Evolutionary conservation across 37 sponge, comb jelly and placozoan genomes (phyloP), one percentile per base, ranked within the genome.

Genomic region (Halisarca cf. caerulea): DNA sequence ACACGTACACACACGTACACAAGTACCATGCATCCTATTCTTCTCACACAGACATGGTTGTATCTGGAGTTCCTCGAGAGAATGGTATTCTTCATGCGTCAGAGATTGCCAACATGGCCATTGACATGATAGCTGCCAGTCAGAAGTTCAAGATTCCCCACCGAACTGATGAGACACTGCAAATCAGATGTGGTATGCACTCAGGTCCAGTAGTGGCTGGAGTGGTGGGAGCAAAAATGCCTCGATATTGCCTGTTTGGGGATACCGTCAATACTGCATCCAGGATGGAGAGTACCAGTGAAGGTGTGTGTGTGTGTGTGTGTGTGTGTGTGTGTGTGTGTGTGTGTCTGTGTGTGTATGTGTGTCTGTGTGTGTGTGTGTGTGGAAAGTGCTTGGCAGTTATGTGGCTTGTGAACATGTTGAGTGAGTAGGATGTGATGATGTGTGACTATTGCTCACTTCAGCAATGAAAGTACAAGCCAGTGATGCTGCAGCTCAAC

Each of bases 201-300:
- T 94, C 97, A 51, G 97, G 97, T 18, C 84, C 97, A 2, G 97
- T 96, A 28, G 92, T 92, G 58, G 94, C 96, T 2, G 96, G 96
- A 24, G 93, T 96, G n/a, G 93, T 96, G 42, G 96, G 96, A 3
- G 36, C 88, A 18, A 96, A 96, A 80, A 96, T 96, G 96, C 96
- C 96, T 68, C 91, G 96, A 3, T 96, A 88, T 82, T 96, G 96
- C 41, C 71, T 96, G 58, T 96, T 96, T 86, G 96, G 96, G 11
- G 96, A 96, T 54, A 96, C 96, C 17, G 96, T 96, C 62, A 96
- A 96, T 86, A 96, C 94, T 41, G 96, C 96, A 24, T 86, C 89
- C 9, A 82, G 96, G 79, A 96, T 96, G 96, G 96, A 96, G 83
- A 88, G 83, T 44, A 86, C 89, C 27, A 90, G 96, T 88, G 85